Evolutionary conservation across 2,113 vertebrate genomes (phyloP).

Genomic region (Campylomormyrus numenius): DNA sequence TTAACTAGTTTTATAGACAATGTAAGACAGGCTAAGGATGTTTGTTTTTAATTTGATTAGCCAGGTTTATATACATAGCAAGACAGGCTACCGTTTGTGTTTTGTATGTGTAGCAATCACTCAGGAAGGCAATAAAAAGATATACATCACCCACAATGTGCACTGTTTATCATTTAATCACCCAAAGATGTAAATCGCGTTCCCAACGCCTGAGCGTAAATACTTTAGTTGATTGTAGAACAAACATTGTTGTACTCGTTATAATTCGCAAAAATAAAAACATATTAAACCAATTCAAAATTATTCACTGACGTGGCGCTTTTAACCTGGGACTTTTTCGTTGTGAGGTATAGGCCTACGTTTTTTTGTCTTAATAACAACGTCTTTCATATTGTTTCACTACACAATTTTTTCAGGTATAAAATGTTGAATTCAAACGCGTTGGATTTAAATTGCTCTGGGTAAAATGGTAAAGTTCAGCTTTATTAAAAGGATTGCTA

Average conservation of each 20-base stretch:
- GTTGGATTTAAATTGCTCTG: background rate
- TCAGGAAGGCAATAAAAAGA: background rate
- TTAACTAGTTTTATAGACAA: background rate
- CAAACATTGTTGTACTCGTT: background rate
- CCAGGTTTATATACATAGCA: background rate
- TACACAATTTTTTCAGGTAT: background rate
- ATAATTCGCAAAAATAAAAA: background rate
- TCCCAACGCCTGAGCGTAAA: background rate
- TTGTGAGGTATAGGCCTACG: background rate
- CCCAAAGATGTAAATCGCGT: background rate
- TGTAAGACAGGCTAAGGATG: background rate
- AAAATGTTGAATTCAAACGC: background rate
- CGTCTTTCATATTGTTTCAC: background rate
- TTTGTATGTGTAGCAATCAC: background rate
- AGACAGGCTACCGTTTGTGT: background rate
- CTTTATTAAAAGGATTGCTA: background rate
- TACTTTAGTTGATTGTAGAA: background rate
- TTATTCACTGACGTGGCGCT: background rate
- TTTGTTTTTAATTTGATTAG: background rate
- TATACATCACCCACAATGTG: background rate
- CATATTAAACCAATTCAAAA: background rate
- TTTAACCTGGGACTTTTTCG: background rate
- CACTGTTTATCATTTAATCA: background rate
- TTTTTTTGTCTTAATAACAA: background rate
- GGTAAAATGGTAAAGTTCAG: background rate